A percentile compares a stretch with the other conserved stretches of the same genome.
phyloP scores from a whole-genome alignment of 2,113 vertebrate species.

The Cochlearius cochlearius region DNA sequence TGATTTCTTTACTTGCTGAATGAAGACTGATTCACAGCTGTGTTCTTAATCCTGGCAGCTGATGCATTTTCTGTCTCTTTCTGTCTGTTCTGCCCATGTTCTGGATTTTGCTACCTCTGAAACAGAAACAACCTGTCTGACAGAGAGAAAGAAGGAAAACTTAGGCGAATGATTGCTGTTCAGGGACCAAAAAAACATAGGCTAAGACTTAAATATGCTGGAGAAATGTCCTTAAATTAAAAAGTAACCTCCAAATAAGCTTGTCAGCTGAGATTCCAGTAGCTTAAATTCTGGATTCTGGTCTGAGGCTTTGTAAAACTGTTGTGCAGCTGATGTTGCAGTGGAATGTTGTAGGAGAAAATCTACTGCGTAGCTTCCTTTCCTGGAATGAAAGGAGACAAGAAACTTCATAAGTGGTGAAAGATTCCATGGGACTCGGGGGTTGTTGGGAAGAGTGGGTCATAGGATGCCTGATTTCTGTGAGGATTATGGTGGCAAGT shows the following conservation, averaged over 20 bases:
- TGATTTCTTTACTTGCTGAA: neutral
- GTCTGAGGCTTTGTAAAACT: neutral
- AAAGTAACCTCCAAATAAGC: neutral
- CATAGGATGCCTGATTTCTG: neutral
- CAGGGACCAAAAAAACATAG: neutral
- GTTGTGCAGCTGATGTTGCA: neutral
- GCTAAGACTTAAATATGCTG: neutral
- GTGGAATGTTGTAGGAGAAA: neutral
- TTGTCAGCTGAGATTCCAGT: neutral
- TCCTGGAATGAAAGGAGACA: neutral
- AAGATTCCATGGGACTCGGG: neutral
- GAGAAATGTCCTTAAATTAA: neutral
- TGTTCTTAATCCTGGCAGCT: constrained; percentile 22
- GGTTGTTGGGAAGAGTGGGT: rapidly evolving
- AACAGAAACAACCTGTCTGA: neutral
- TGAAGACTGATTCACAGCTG: constrained; percentile 29
- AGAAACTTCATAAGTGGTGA: neutral
- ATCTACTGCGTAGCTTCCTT: neutral
- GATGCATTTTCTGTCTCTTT: neutral
- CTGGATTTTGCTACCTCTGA: neutral
- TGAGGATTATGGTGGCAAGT: neutral
- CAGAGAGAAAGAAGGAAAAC: neutral
- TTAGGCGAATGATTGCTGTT: neutral
- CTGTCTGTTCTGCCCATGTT: neutral
- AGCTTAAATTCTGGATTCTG: neutral